These are phyloP conservation scores for Epizoanthus ramosus DNA, from an alignment of 92 coral and sea anemone genomes.

Conservation along the genomic window DNA sequence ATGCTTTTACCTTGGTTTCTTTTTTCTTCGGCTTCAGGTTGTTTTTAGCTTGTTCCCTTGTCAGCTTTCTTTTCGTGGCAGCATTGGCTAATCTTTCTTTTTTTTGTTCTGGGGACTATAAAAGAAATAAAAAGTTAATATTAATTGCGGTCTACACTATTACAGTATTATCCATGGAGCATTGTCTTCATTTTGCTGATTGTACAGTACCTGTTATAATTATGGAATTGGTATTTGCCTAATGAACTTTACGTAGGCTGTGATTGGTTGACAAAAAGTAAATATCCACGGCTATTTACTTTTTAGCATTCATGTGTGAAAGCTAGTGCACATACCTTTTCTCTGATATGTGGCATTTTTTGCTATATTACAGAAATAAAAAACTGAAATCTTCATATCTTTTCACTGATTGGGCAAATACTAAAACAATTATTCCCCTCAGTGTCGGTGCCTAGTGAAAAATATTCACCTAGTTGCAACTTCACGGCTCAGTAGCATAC, in stretches of 20 bases:
- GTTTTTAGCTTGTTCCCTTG: constrained; percentile 6
- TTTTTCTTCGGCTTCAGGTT: constrained; percentile 3
- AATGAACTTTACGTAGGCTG: neutral
- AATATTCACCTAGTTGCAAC: constrained; percentile 20
- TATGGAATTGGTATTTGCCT: constrained; percentile 20
- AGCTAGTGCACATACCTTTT: neutral
- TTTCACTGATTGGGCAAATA: too few species aligned
- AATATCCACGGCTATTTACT: constrained; percentile 8
- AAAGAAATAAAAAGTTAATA: constrained; percentile 6
- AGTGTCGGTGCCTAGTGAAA: too few species aligned
- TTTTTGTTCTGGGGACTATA: constrained; percentile 11
- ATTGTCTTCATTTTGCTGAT: constrained; percentile 13
- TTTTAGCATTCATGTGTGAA: constrained; percentile 2
- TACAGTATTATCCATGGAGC: constrained; percentile 10
- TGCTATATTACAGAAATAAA: constrained; percentile 4
- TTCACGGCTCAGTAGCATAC: neutral
- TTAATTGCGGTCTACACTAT: constrained; percentile 11
- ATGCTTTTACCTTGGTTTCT: constrained; percentile 15
- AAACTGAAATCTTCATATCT: constrained; percentile 1
- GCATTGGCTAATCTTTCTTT: constrained; percentile 17
- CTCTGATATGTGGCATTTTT: constrained; percentile 5
- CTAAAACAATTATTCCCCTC: too few species aligned
- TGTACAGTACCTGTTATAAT: constrained; percentile 18
- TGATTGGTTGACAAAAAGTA: constrained; percentile 7
- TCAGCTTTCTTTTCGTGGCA: constrained; percentile 3